phyloP scores from a whole-genome alignment of 2,888 invertebrate species.

The Epirrita christyi region DNA sequence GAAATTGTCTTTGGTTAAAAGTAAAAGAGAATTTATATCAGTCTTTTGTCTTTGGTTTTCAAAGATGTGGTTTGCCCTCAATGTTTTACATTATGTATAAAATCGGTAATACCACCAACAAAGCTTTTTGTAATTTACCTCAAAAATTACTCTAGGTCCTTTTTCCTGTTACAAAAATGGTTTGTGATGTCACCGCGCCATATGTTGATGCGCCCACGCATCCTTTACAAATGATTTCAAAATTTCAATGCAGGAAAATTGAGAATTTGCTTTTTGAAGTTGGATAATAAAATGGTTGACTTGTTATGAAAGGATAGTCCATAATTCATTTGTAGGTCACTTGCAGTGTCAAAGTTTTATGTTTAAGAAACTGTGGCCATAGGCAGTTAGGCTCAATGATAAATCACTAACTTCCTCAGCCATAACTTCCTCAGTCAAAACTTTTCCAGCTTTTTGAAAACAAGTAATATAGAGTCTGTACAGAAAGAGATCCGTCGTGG shows the following conservation, averaged over 20 bases:
- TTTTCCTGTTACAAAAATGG: conserved; percentile 17
- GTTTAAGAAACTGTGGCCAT: no score
- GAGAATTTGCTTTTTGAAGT: conserved; percentile 21
- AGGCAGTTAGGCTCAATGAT: no score
- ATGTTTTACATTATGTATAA: background rate
- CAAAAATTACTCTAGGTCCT: conserved; percentile 13
- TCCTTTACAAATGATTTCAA: conserved; percentile 17
- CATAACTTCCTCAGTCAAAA: no score
- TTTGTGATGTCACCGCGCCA: conserved; percentile 29
- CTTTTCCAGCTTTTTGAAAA: no score
- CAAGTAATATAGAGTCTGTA: no score
- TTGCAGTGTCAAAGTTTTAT: no score
- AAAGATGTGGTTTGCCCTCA: no score
- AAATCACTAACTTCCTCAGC: no score
- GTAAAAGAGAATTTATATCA: background rate
- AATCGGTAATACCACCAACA: conserved; percentile 14
- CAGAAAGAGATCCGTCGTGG: no score
- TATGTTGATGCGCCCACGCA: conserved; percentile 28
- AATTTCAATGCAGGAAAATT: conserved; percentile 14
- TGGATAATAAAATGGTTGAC: conserved; percentile 2
- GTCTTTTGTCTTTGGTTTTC: background rate
- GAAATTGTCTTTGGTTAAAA: background rate
- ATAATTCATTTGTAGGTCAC: no score
- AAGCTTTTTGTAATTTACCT: conserved; percentile 14
- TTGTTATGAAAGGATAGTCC: no score